These are phyloP conservation scores for Syritta pipiens DNA, from an alignment of 2,888 invertebrate genomes.

Conservation along the genomic window DNA sequence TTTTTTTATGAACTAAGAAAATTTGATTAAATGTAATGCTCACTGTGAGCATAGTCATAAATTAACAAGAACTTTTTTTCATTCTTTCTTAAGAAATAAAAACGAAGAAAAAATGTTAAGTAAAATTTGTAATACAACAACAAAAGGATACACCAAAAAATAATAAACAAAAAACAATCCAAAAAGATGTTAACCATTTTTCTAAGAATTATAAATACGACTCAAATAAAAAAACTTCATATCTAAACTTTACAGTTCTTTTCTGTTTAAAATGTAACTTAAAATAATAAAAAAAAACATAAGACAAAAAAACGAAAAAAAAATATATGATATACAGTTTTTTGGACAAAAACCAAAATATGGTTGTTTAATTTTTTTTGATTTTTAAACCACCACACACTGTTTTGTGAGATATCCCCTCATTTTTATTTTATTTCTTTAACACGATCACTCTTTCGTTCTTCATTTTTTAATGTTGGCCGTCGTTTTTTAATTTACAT, in stretches of 20 bases:
- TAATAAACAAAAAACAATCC: background rate
- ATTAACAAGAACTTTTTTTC: too few relatives aligned
- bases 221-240: constrained; percentile 24
- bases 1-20: constrained; percentile 31
- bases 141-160: constrained; percentile 18
- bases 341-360: constrained; percentile 57
- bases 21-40: constrained; percentile 41
- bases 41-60: constrained; percentile 21
- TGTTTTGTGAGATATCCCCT: constrained; percentile 6
- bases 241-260: constrained; percentile 15
- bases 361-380: constrained; percentile 51
- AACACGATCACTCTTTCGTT: constrained; percentile 39
- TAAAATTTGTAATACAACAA: constrained; percentile 29
- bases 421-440: constrained; percentile 31
- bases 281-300: constrained; percentile 12
- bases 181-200: constrained; percentile 43
- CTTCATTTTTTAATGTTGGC: constrained; percentile 32
- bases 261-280: constrained; percentile 35
- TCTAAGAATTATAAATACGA: constrained; percentile 7
- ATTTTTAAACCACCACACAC: constrained; percentile 26
- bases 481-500: constrained; percentile 55
- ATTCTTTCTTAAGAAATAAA: too few relatives aligned
- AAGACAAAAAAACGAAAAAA: constrained; percentile 55
- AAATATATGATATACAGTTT: constrained; percentile 69
- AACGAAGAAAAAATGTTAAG: constrained; percentile 16